Evolutionary conservation across 2,888 invertebrate species (phyloP).

Genomic region (Sepioteuthis lessoniana): DNA sequence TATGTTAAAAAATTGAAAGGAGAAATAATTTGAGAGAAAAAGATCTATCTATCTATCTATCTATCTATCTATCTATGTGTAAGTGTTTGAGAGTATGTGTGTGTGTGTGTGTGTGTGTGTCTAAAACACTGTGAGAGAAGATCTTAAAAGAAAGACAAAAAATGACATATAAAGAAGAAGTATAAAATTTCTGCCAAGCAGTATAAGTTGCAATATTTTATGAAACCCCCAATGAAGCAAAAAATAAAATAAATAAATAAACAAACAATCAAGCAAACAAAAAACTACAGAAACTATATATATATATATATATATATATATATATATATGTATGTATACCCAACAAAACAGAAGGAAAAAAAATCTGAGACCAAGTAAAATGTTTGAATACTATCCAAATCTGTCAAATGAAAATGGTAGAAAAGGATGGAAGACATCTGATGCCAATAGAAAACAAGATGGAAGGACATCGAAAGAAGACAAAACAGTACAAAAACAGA

Average conservation of each 20-base stretch:
- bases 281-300: neutral
- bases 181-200: neutral
- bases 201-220: neutral
- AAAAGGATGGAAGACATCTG: conserved; percentile 17
- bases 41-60: too few relatives aligned
- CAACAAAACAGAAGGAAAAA: neutral
- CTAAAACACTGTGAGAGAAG: neutral
- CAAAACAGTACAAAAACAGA: neutral
- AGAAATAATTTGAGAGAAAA: too few relatives aligned
- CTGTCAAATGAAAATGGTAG: conserved; percentile 15
- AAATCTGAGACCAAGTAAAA: neutral
- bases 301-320: neutral
- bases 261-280: neutral
- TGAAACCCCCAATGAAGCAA: neutral
- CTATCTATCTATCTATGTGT: too few relatives aligned
- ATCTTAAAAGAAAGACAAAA: neutral
- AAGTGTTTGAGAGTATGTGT: too few relatives aligned
- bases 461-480: neutral
- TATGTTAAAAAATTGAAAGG: too few relatives aligned
- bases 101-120: too few relatives aligned
- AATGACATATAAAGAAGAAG: neutral
- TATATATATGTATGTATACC: neutral
- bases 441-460: neutral
- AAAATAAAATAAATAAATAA: too few relatives aligned
- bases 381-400: conserved; percentile 4